A percentile compares a stretch with the other conserved stretches of the same genome.
phyloP scores from a whole-genome alignment of 2,113 vertebrate species.

The Equus quagga region DNA sequence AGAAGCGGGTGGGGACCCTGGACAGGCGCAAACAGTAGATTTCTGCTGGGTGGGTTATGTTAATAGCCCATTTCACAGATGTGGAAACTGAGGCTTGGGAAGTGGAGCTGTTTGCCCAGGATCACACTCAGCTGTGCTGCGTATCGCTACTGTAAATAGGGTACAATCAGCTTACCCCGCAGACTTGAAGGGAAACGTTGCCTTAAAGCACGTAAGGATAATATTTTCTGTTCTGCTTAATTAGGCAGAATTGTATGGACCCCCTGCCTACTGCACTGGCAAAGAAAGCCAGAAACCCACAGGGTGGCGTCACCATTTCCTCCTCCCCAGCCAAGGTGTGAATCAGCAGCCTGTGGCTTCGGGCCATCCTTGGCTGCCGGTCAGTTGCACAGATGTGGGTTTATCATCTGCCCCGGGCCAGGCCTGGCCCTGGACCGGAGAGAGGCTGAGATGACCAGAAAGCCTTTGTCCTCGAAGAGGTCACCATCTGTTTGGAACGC shows the following conservation, averaged over 20 bases:
- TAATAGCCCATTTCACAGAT: neutral
- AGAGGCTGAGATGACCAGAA: neutral
- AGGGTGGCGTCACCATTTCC: slow-evolving; percentile 67
- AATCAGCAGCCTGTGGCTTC: slow-evolving; percentile 71
- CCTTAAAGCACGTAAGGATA: neutral
- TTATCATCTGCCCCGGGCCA: slow-evolving; percentile 35
- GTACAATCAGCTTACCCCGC: neutral
- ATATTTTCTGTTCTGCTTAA: slow-evolving; percentile 5
- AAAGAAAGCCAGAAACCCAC: slow-evolving; percentile 17
- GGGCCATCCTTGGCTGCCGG: slow-evolving; percentile 58
- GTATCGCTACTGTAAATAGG: neutral
- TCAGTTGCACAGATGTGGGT: slow-evolving; percentile 63
- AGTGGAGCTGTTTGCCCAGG: neutral
- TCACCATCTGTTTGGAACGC: neutral
- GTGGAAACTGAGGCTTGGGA: neutral
- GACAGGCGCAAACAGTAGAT: neutral
- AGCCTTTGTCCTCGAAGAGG: slow-evolving; percentile 47
- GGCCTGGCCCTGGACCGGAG: slow-evolving; percentile 14
- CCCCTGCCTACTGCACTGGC: neutral
- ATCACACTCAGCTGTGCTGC: neutral
- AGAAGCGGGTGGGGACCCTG: neutral
- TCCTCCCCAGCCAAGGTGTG: slow-evolving; percentile 70
- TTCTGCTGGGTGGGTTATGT: fast-evolving
- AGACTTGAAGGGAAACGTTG: neutral
- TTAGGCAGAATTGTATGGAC: neutral